These are phyloP conservation scores for Oikopleura vanhoeffeni DNA, from an alignment of 23 tunicate genomes.

Conservation along the genomic window DNA sequence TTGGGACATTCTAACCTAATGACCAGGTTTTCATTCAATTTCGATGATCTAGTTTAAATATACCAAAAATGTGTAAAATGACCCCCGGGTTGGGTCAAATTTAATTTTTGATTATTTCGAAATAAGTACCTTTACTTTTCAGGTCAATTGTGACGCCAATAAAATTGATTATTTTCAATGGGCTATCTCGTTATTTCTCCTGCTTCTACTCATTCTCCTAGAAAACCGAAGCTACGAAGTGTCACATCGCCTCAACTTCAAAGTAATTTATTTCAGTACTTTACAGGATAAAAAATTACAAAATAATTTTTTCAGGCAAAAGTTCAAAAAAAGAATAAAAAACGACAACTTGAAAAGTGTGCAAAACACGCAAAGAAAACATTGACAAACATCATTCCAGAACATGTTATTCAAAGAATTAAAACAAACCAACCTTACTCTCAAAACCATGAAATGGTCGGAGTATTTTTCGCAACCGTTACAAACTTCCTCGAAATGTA, in stretches of 20 bases:
- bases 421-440: slow-evolving; percentile 51
- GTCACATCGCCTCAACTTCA: slow-evolving; percentile 25
- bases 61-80: too few relatives aligned
- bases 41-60: too few relatives aligned
- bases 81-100: too few relatives aligned
- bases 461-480: slow-evolving; percentile 75
- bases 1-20: too few relatives aligned
- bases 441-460: slow-evolving; percentile 67
- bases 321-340: slow-evolving; percentile 16
- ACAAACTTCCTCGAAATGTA: slow-evolving; percentile 79
- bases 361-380: slow-evolving; percentile 23
- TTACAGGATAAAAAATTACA: too few relatives aligned
- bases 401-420: background rate
- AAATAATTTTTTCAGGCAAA: slow-evolving; percentile 4
- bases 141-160: too few relatives aligned
- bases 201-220: slow-evolving; percentile 25
- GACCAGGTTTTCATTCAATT: too few relatives aligned
- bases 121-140: too few relatives aligned
- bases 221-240: slow-evolving; percentile 46
- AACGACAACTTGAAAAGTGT: slow-evolving; percentile 11
- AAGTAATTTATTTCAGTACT: background rate
- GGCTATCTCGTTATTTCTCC: slow-evolving; percentile 22
- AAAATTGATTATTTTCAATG: background rate
- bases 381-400: slow-evolving; percentile 11
- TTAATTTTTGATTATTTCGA: too few relatives aligned